phyloP scores from a whole-genome alignment of 2,113 vertebrate genomes.

The Morone saxatilis region DNA sequence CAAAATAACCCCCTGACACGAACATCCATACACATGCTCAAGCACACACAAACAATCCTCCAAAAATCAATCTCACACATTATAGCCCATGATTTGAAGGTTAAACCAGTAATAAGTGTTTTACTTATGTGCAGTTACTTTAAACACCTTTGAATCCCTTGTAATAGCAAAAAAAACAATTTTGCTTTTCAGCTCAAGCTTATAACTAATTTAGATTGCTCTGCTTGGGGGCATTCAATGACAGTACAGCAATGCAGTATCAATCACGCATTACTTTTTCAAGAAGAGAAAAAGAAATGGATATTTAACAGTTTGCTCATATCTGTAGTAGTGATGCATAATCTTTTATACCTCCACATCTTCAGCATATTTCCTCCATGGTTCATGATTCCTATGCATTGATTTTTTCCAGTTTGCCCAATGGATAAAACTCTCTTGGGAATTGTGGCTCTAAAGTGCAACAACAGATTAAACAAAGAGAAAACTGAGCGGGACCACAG shows the following conservation, averaged over 20 bases:
- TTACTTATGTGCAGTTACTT: constrained; percentile 32
- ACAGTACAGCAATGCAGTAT: constrained; percentile 42
- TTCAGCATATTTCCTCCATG: constrained; percentile 35
- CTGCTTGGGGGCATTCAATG: constrained; percentile 48
- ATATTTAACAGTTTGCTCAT: constrained; percentile 15
- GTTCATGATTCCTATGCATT: constrained; percentile 31
- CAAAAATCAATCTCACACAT: constrained; percentile 1
- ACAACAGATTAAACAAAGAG: constrained; percentile 34
- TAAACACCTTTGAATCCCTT: constrained; percentile 44
- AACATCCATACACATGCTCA: not conserved
- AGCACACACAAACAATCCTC: constrained; percentile 1
- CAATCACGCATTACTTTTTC: constrained; percentile 47
- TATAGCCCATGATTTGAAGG: constrained; percentile 4
- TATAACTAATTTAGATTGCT: constrained; percentile 52
- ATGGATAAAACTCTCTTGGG: constrained; percentile 23
- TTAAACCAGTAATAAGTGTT: constrained; percentile 45
- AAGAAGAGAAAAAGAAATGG: constrained; percentile 17
- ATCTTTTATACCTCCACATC: constrained; percentile 22
- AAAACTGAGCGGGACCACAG: constrained; percentile 22
- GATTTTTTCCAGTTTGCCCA: constrained; percentile 16
- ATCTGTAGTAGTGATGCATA: constrained; percentile 9
- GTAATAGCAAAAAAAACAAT: constrained; percentile 28
- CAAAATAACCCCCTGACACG: constrained; percentile 38
- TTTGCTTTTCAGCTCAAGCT: constrained; percentile 39
- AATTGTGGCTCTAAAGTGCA: constrained; percentile 24